Percentiles rank a stretch among this genome's conserved stretches.
Evolutionary conservation across 2,888 invertebrate species (phyloP).

Genomic region (Myopa testacea): DNA sequence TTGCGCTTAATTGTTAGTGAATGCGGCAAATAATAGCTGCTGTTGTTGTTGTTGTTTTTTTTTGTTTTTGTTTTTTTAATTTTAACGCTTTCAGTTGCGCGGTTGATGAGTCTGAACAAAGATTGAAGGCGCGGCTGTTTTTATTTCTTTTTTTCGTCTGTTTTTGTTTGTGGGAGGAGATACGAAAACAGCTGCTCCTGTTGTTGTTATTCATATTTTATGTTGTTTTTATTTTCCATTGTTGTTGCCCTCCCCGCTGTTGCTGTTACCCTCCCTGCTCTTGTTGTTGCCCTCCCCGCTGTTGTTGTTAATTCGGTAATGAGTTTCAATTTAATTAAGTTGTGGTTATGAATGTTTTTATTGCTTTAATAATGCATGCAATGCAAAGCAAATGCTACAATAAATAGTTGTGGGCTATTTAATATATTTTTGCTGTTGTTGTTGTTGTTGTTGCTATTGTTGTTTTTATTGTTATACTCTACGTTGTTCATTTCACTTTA

Average conservation of each 20-base stretch:
- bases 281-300: constrained; percentile 8
- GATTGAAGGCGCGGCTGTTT: constrained; percentile 12
- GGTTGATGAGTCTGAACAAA: neutral
- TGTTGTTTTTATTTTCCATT: constrained; percentile 27
- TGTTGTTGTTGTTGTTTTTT: constrained; percentile 23
- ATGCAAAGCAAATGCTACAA: constrained; percentile 10
- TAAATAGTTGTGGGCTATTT: too few relatives aligned
- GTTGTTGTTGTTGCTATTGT: neutral
- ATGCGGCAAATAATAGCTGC: neutral
- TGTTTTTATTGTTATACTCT: constrained; percentile 40
- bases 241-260: neutral
- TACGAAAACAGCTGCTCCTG: constrained; percentile 23
- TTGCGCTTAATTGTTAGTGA: neutral
- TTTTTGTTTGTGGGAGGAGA: constrained; percentile 29
- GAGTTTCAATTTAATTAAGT: constrained; percentile 59
- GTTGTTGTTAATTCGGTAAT: constrained; percentile 45
- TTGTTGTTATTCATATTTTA: constrained; percentile 44
- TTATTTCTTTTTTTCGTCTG: constrained; percentile 11
- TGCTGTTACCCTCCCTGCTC: neutral
- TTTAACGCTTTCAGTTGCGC: neutral
- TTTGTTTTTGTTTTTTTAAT: constrained; percentile 33
- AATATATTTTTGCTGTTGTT: neutral
- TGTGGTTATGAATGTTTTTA: constrained; percentile 56
- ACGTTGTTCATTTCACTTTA: constrained; percentile 49
- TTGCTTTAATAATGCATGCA: constrained; percentile 53